Base-by-base conservation (phyloP, 2,797 vertebrate species). In the Schizopygopsis pylzovi region DNA sequence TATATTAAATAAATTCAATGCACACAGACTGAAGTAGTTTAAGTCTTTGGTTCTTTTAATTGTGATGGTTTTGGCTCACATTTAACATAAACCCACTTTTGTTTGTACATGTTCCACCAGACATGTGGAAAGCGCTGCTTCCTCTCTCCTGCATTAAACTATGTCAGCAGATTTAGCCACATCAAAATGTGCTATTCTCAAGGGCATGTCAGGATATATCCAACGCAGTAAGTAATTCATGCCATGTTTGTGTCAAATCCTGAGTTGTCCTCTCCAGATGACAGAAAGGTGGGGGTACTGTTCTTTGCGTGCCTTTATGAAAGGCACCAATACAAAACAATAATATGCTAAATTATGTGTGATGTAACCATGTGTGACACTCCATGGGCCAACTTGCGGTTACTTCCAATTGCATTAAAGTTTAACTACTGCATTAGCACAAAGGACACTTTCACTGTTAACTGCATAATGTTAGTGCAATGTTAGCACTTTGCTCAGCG, bases 201-300 rank as follows among this genome's bases (percentile, higher is more conserved):
- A 81, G 86, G 86, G 79, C 79, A 87, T 49, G 72, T 79, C 86
- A 85, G 75, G 78, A 82, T 79, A 79, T 63, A 82, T 71, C 43
- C 33, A 84, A 82, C 7, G 41, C 54, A 13, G 63, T 85, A 82
- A 85, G 83, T 82, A 79, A 85, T 85, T 87, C 76, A 78, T 85
- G 83, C 73, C 76, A 78, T 78, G 43, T 85, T 82, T 81, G 73
- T 85, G 79, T 87, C 83, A 79, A 72, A 52, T 16, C 52, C 52
- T 20, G 52, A 43, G 59, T 85, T 79, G 61, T 75, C 73, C 68
- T 77, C 25, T 33, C 33, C 3, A 25, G 43, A 47, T 63, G 79
- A 78, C 79, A 54, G 25, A 52, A 49, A 72, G 83, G 79, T 70
- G 28, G 67, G 52, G 54, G 63, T 84, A 56, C 37, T 56, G 77